Evolutionary conservation across 2,888 invertebrate genomes (phyloP), one percentile per base, ranked within the genome.

Genomic region (Cataglyphis livida): DNA sequence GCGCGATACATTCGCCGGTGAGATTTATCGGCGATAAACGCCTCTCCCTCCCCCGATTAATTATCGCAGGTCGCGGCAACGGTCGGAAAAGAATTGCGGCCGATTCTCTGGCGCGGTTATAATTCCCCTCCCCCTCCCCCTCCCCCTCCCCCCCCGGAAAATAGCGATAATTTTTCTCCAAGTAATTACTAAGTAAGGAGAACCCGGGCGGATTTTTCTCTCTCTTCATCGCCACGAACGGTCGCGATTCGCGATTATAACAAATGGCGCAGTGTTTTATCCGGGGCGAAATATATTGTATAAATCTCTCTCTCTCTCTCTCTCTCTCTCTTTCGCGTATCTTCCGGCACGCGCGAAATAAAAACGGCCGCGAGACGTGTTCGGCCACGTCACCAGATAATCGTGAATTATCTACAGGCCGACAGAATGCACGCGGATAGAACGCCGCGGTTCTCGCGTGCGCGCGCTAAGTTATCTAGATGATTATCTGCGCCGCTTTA

Each of bases 401-500:
- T 89, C 87, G 87, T 83, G 89, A 89, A 89, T 89, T 89, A 89
- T 89, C 89, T 85, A 78, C 81, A 79, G 79, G 64, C 84, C 74
- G 61, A 62, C 73, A 59, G 85, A 83, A 83, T 68, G 83, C 75
- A 57, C n/a, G 18, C 48, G 48, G 87, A 84, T 82, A 86, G 86
- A 86, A 59, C 82, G 65, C 48, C 83, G 73, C 84, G 88, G 89
- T 51, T 92, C 48, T 51, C 90, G 92, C 92, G 92, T 92, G 92
- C 86, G 90, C 90, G 87, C 91, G 91, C 92, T 90, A 91, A 90
- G 92, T 93, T 94, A 93, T 94, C 93, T 91, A 93, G 94, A 94
- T 94, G 88, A 87, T 92, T 93, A 94, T 94, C 94, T 91, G 82
- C 48, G 86, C 79, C 87, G 92, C 92, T 94, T 94, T 94, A 94